A percentile compares a stretch with the other conserved stretches of the same genome.
Conservation (phyloP, 2,888 invertebrate genomes). For the Mythimna lalbum region DNA sequence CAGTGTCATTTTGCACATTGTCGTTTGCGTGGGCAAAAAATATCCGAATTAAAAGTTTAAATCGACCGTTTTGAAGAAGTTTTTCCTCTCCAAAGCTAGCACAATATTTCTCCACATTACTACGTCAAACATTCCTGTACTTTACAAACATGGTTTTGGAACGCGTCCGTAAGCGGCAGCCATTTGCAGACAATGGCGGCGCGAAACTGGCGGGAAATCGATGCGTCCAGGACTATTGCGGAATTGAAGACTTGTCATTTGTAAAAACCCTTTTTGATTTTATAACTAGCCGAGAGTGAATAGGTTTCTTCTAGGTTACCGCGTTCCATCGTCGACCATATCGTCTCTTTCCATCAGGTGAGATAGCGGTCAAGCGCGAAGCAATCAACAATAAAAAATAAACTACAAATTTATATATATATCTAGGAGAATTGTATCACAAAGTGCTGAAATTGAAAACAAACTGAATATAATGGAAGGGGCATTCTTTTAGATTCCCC, state of each 20-base stretch:
- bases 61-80: constrained; percentile 19
- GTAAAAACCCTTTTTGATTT: constrained; percentile 33
- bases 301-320: too few species aligned
- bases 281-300: too few species aligned
- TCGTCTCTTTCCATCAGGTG: too few species aligned
- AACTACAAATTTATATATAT: constrained; percentile 10
- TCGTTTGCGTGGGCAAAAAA: neutral
- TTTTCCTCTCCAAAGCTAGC: constrained; percentile 71
- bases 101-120: constrained; percentile 75
- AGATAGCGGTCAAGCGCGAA: too few species aligned
- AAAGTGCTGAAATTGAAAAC: neutral
- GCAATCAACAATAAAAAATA: too few species aligned
- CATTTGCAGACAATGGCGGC: constrained; percentile 87
- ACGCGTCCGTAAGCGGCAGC: constrained; percentile 81
- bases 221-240: constrained; percentile 79
- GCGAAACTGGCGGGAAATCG: constrained; percentile 76
- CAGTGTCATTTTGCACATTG: too few species aligned
- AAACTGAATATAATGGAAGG: too few species aligned
- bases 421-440: constrained; percentile 2
- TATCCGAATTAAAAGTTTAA: neutral
- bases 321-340: too few species aligned
- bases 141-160: constrained; percentile 73
- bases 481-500: too few species aligned
- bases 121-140: constrained; percentile 72
- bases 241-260: constrained; percentile 42